These are phyloP conservation scores for Bombylius major DNA, from an alignment of 2,888 invertebrate genomes.

Conservation along the genomic window DNA sequence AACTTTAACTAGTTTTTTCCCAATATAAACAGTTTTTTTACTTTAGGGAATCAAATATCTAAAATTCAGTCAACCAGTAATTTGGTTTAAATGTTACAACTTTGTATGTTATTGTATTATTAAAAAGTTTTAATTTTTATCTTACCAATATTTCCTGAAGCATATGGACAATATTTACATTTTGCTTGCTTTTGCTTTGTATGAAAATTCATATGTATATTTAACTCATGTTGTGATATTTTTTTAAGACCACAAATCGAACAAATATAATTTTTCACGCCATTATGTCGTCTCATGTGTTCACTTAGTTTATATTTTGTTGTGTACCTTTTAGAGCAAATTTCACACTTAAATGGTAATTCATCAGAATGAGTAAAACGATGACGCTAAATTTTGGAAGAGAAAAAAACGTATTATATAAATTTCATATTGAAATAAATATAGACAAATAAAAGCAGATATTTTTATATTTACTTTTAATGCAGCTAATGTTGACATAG, in stretches of 20 bases:
- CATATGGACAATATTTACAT: constrained; percentile 8
- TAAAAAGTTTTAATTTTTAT: not conserved
- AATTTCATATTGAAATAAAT: not conserved
- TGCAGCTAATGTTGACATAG: not conserved
- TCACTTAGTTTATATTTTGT: constrained; percentile 13
- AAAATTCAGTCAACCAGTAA: too few species aligned
- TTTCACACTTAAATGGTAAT: constrained; percentile 8
- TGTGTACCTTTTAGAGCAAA: constrained; percentile 4
- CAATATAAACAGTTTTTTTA: too few species aligned
- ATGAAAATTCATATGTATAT: constrained; percentile 5
- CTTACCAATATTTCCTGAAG: constrained; percentile 9
- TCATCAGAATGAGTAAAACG: constrained; percentile 7
- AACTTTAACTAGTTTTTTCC: too few species aligned
- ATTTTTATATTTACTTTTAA: constrained; percentile 1
- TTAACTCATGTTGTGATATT: constrained; percentile 10
- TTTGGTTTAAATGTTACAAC: too few species aligned
- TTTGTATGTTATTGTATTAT: too few species aligned
- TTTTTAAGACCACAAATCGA: constrained; percentile 9
- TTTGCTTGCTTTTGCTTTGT: constrained; percentile 8
- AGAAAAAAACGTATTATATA: not conserved
- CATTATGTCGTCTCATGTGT: constrained; percentile 13
- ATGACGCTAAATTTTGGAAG: constrained; percentile 5
- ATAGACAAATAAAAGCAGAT: too few species aligned
- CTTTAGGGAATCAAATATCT: too few species aligned
- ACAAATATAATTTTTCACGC: constrained; percentile 10